Evolutionary conservation across 1,140 invertebrate species (phyloP).

Genomic region (Neodiprion virginianus): DNA sequence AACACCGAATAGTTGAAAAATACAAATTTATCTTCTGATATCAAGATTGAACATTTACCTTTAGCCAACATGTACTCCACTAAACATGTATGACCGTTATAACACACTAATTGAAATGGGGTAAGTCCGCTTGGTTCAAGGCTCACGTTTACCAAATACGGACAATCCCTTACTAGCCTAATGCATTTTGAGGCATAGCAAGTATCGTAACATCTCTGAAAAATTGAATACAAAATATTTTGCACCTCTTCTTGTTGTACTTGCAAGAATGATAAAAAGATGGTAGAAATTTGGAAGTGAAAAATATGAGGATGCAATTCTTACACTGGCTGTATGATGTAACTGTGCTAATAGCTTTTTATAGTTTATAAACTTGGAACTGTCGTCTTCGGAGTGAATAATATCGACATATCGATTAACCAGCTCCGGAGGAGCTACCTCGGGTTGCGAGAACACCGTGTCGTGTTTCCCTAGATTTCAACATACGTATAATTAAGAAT

Average conservation of each 20-base stretch:
- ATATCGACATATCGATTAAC: background rate
- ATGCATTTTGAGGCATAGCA: constrained; percentile 34
- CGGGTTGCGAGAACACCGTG: background rate
- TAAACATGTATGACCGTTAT: constrained; percentile 31
- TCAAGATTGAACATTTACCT: constrained; percentile 24
- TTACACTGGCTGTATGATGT: background rate
- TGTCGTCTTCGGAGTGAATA: background rate
- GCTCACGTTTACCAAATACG: constrained; percentile 37
- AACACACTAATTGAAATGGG: constrained; percentile 40
- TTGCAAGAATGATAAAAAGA: background rate
- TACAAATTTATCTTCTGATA: constrained; percentile 1
- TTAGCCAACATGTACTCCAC: constrained; percentile 38
- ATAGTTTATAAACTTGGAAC: background rate
- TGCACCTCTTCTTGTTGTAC: too few species aligned
- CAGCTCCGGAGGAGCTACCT: background rate
- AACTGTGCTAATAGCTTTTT: background rate
- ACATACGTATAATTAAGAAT: too few species aligned
- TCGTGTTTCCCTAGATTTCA: background rate
- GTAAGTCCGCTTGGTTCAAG: constrained; percentile 29
- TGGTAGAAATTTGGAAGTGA: background rate
- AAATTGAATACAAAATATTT: background rate
- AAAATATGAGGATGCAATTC: background rate
- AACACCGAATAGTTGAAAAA: constrained; percentile 9
- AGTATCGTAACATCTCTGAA: constrained; percentile 3
- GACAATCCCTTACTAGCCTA: constrained; percentile 31